Evolutionary conservation across 2,888 invertebrate species (phyloP).

Genomic region (Cosmia pyralina): DNA sequence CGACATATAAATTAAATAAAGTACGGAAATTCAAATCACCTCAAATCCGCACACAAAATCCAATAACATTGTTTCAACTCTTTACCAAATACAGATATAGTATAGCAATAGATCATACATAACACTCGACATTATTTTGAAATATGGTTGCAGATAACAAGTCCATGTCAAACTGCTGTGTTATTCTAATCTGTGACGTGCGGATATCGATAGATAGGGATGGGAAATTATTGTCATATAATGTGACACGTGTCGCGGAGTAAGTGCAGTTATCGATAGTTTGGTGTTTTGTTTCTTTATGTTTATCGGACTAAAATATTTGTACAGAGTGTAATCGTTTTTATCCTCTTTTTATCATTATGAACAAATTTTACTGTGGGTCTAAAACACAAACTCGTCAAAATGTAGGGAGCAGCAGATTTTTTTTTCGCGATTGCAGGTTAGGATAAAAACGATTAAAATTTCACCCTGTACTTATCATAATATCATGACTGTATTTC

Average conservation of each 20-base stretch:
- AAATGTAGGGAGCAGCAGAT: too few species aligned
- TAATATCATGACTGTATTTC: too few species aligned
- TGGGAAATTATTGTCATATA: constrained; percentile 24
- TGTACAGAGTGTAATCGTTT: not conserved
- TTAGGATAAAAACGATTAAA: too few species aligned
- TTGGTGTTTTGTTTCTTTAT: not conserved
- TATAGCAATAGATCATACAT: constrained; percentile 49
- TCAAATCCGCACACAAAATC: not conserved
- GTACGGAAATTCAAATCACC: not conserved
- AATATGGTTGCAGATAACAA: constrained; percentile 53
- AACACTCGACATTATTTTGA: constrained; percentile 34
- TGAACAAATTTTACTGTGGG: too few species aligned
- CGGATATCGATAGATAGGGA: constrained; percentile 40
- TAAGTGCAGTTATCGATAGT: constrained; percentile 18
- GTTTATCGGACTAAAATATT: not conserved
- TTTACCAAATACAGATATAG: constrained; percentile 13
- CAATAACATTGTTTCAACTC: constrained; percentile 1
- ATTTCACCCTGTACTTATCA: too few species aligned
- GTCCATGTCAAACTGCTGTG: constrained; percentile 41
- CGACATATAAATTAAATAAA: not conserved
- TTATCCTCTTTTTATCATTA: too few species aligned
- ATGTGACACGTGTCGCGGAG: not conserved
- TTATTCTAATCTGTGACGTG: constrained; percentile 40
- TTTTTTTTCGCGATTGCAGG: too few species aligned
- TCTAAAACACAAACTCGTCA: too few species aligned